A percentile compares a stretch with the other conserved stretches of the same genome.
Conservation (phyloP, 1,140 invertebrate genomes). For the Lordiphosa collinella region DNA sequence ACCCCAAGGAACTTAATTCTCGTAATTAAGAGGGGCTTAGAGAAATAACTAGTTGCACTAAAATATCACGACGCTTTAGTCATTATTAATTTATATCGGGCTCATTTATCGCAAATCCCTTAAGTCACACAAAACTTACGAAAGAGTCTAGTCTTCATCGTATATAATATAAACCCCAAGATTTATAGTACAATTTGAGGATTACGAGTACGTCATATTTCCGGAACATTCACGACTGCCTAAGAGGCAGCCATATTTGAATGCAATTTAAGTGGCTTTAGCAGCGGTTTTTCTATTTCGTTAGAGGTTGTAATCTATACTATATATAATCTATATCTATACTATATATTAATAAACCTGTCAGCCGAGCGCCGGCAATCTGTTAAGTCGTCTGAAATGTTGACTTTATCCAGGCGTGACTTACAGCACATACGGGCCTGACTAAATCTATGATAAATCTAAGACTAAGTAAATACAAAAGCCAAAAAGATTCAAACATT, state of each 20-base stretch:
- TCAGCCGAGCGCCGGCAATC: constrained; percentile 10
- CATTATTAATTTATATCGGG: no score
- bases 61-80: no score
- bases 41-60: no score
- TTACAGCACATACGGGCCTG: constrained; percentile 40
- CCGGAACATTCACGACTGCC: constrained; percentile 32
- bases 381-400: constrained; percentile 8
- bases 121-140: no score
- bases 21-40: no score
- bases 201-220: constrained; percentile 30
- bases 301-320: constrained; percentile 31
- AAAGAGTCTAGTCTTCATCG: constrained; percentile 9
- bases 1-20: no score
- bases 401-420: constrained; percentile 47
- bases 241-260: neutral
- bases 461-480: constrained; percentile 22
- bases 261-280: no score
- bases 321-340: constrained; percentile 55
- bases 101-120: no score
- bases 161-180: neutral
- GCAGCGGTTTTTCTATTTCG: no score
- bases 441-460: constrained; percentile 48
- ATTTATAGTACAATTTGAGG: constrained; percentile 7
- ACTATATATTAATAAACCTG: constrained; percentile 21
- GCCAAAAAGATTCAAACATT: constrained; percentile 24